A percentile compares a stretch with the other conserved stretches of the same genome.
Evolutionary conservation across 2,797 vertebrate genomes (phyloP).

Genomic region (Parauchenoglanis ngamensis): DNA sequence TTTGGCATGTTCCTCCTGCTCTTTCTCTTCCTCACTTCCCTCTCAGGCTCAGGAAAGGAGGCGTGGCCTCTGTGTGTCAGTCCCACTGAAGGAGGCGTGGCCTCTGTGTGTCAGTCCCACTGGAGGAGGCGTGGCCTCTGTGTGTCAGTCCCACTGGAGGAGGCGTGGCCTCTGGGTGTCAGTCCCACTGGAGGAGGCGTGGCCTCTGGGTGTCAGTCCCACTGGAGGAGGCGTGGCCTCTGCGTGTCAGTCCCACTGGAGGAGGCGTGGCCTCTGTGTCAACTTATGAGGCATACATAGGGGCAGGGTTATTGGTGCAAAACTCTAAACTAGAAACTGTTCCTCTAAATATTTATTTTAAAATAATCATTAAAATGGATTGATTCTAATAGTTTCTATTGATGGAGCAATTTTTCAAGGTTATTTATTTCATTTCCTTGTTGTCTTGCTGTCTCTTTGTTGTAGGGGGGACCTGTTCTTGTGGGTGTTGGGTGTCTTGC

Average conservation of each 20-base stretch:
- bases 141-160: too few species aligned
- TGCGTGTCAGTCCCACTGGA: too few species aligned
- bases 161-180: too few species aligned
- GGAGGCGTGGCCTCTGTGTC: too few species aligned
- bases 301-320: too few species aligned
- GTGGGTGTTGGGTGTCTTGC: slow-evolving; percentile 66
- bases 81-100: not conserved
- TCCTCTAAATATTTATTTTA: not conserved
- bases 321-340: not conserved
- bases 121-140: too few species aligned
- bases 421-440: not conserved
- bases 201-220: too few species aligned
- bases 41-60: not conserved
- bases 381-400: too few species aligned
- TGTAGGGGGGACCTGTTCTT: slow-evolving; percentile 66
- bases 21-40: not conserved
- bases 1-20: not conserved
- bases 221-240: too few species aligned
- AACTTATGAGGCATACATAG: too few species aligned
- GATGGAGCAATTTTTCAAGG: not conserved
- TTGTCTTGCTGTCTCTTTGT: not conserved
- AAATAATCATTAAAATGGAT: not conserved
- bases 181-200: too few species aligned
- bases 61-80: not conserved
- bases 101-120: too few species aligned